Conservation (phyloP, 1,140 invertebrate genomes). For the Pseudomyrmex sp. region DNA sequence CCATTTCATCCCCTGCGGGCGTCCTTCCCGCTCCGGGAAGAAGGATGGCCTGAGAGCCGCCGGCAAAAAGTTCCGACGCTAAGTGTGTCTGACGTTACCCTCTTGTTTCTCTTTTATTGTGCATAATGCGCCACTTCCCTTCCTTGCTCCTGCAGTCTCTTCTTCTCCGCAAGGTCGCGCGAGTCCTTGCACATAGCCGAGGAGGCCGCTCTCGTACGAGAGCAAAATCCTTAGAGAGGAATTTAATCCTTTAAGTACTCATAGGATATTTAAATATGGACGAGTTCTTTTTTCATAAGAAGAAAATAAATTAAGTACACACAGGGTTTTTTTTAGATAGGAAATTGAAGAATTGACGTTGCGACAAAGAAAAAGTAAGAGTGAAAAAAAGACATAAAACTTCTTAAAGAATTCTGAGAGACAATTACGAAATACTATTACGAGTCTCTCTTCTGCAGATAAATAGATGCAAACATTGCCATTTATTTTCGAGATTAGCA, state of each 20-base stretch:
- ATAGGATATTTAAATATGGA: not conserved
- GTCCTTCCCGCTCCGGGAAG: constrained; percentile 37
- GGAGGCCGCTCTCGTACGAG: not conserved
- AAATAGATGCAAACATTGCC: too few species aligned
- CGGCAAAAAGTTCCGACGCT: constrained; percentile 73
- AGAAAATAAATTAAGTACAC: not conserved
- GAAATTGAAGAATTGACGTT: not conserved
- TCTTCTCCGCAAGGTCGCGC: constrained; percentile 35
- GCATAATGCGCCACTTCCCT: constrained; percentile 66
- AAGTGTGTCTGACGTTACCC: constrained; percentile 74
- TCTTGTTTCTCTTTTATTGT: constrained; percentile 71
- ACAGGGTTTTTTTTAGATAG: not conserved
- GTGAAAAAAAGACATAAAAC: not conserved
- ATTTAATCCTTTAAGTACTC: constrained; percentile 34
- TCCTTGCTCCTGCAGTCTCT: not conserved
- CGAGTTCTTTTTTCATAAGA: not conserved
- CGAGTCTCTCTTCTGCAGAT: too few species aligned
- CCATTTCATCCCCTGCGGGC: constrained; percentile 16
- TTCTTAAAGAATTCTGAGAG: not conserved
- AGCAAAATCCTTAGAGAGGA: constrained; percentile 5
- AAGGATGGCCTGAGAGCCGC: constrained; percentile 46
- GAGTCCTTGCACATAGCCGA: constrained; percentile 7
- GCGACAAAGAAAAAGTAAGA: not conserved
- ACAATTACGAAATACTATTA: not conserved
- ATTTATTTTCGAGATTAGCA: too few species aligned